Conservation (phyloP, 2,797 vertebrate genomes). For the Enteromius trimaculatus region DNA sequence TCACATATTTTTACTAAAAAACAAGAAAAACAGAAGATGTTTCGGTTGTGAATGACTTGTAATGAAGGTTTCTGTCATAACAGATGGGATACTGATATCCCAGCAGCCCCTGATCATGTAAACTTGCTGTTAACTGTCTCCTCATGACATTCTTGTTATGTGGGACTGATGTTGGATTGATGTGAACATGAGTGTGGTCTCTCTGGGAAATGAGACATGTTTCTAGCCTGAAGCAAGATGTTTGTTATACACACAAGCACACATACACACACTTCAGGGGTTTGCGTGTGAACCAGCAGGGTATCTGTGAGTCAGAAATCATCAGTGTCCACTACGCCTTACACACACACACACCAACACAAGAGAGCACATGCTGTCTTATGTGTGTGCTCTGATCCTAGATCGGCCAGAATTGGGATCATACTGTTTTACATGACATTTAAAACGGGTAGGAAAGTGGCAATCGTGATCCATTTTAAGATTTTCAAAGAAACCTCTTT, state of each 20-base stretch:
- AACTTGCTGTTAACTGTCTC: neutral
- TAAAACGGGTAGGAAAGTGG: neutral
- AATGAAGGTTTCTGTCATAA: neutral
- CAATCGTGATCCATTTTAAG: neutral
- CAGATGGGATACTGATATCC: neutral
- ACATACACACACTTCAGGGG: constrained; percentile 17
- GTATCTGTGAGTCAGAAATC: constrained; percentile 35
- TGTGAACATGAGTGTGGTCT: constrained; percentile 17
- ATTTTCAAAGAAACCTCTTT: neutral
- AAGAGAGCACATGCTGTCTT: neutral
- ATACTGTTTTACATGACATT: constrained; percentile 13
- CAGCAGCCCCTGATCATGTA: neutral
- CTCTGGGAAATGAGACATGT: constrained; percentile 3
- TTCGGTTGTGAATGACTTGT: neutral
- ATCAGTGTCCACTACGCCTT: constrained; percentile 13
- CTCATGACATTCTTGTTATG: constrained; percentile 10
- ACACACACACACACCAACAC: neutral
- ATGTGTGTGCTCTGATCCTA: neutral
- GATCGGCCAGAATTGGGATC: neutral
- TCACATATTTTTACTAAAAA: neutral
- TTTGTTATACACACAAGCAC: constrained; percentile 24
- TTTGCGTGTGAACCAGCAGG: constrained; percentile 24
- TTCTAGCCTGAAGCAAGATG: constrained; percentile 24
- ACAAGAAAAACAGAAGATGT: neutral
- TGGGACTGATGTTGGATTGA: constrained; percentile 28